Percentiles rank a stretch among this genome's conserved stretches.
phyloP scores from a whole-genome alignment of 2,888 invertebrate species.

The Athalia rosae region DNA sequence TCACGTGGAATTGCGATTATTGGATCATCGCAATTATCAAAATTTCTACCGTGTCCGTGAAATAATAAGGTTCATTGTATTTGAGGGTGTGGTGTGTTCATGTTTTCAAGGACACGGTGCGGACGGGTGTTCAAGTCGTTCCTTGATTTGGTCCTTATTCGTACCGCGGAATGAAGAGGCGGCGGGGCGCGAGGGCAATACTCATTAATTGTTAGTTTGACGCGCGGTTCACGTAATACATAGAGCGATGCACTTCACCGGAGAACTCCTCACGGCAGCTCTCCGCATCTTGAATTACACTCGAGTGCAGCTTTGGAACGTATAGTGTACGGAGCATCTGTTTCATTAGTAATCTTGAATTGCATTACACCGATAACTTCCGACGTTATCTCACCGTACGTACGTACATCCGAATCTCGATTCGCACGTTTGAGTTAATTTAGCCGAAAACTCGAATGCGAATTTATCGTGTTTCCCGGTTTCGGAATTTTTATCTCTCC shows the following conservation, averaged over 20 bases:
- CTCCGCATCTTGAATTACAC: constrained; percentile 6
- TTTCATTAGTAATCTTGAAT: not conserved
- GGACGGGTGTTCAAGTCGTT: too few species aligned
- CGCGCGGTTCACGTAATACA: not conserved
- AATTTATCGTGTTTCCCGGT: too few species aligned
- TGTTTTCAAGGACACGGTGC: too few species aligned
- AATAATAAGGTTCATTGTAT: too few species aligned
- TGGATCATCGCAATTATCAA: too few species aligned
- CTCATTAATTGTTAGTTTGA: not conserved
- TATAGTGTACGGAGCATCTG: not conserved
- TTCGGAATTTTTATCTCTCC: too few species aligned
- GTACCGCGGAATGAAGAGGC: not conserved
- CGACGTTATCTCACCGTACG: not conserved
- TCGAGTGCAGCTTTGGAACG: not conserved
- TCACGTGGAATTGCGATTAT: too few species aligned
- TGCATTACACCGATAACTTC: not conserved
- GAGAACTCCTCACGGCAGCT: not conserved
- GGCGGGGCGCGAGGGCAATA: not conserved
- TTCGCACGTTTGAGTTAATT: too few species aligned
- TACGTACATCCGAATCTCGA: not conserved
- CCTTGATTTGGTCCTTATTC: too few species aligned
- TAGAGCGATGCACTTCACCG: constrained; percentile 4
- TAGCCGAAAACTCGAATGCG: too few species aligned
- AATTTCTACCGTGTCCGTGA: too few species aligned
- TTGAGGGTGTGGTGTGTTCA: too few species aligned